Evolutionary conservation across 2,888 invertebrate species (phyloP), one percentile per base, ranked within the genome.

Genomic region (Leucophenga montana): DNA sequence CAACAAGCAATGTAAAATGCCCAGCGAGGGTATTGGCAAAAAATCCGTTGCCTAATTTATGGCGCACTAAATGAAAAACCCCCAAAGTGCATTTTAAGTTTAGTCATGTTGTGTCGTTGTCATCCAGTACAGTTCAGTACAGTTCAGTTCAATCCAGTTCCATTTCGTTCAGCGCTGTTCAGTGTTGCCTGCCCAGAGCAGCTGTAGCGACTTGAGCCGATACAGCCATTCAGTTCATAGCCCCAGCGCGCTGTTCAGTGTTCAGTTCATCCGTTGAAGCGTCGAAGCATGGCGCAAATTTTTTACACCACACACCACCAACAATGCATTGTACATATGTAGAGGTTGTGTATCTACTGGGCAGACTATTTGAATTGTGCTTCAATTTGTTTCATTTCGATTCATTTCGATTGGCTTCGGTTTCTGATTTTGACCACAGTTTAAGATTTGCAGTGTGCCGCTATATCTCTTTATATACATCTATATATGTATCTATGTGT

Each of bases 71-170:
- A 78, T 76, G 78, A 78, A 78, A 78, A 78, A 74, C 76, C 75
- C 78, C 79, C 76, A 77, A 76, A 76, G 78, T 74, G 77, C 75
- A 76, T 78, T 78, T 78, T 73, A 77, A 77, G 79, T 77, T 78
- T 70, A 68, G 67, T 74, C 73, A 74, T 73, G 70, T 71, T 71
- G 39, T 59, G 62, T 64, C 39, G 39, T 39, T 39, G 39, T 39
- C 39, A 39, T 39, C 27, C 62, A 16, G 46, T 64, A 13, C 46
- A 48, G 48, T 48, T 20, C 62, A 22, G 46, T 46, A 0, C 62
- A 13, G 20, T 46, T 46, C 1, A 11, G 13, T 46, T 62, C 20
- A 13, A 20, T 20, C 20, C 46, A 3, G 46, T 13, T 27, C 13
- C 1, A 31, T 16, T 57, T n/a, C 13, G 33, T 33, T 31, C 59